Percentiles rank a stretch among this genome's conserved stretches.
These are phyloP conservation scores for Eunapius fragilis DNA, from an alignment of 37 sponge, comb jelly and placozoan species.

Conservation along the genomic window DNA sequence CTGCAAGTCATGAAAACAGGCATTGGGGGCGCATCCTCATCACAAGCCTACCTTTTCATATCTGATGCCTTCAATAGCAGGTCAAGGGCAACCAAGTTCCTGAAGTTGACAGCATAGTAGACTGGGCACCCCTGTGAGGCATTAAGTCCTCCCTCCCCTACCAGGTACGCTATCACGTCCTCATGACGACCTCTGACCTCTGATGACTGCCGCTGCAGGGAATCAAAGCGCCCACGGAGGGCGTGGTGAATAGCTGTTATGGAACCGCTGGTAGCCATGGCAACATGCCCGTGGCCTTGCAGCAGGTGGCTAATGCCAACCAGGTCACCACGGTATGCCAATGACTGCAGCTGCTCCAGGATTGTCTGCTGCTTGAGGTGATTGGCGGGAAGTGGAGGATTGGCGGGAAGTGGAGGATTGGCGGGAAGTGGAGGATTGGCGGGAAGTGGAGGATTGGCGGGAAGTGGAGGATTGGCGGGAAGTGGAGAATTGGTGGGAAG, in stretches of 20 bases:
- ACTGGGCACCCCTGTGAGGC: conserved; percentile 45
- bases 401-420: neutral
- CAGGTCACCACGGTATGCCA: conserved; percentile 34
- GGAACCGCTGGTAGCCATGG: neutral
- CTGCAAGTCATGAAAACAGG: neutral
- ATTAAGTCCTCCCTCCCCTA: neutral
- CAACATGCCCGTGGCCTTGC: neutral
- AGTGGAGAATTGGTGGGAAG: too few species aligned
- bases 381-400: neutral
- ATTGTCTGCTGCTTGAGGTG: neutral
- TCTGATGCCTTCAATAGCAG: conserved; percentile 21
- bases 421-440: neutral
- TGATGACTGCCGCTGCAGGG: neutral
- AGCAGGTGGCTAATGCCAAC: neutral
- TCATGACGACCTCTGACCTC: conserved; percentile 35
- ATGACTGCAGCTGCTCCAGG: conserved; percentile 3
- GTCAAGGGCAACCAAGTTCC: conserved; percentile 31
- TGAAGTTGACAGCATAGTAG: conserved; percentile 57
- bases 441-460: neutral
- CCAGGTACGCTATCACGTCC: conserved; percentile 22
- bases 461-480: neutral
- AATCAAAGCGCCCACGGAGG: conserved; percentile 32
- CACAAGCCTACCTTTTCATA: conserved; percentile 19
- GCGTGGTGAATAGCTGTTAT: conserved; percentile 41
- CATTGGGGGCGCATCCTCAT: too few species aligned